Conservation (phyloP, 1,140 invertebrate species). For the Listronotus bonariensis region DNA sequence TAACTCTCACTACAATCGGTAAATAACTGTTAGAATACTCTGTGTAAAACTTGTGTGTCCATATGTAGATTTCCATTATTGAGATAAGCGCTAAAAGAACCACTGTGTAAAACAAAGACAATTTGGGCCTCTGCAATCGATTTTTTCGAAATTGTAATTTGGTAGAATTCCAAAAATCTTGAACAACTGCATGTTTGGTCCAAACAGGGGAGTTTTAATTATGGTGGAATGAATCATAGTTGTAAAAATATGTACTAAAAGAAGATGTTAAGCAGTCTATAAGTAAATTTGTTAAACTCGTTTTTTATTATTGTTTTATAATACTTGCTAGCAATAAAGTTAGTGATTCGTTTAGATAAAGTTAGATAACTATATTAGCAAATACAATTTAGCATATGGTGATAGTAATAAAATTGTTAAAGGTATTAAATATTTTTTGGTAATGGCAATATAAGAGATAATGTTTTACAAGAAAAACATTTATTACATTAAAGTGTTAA, state of each 20-base stretch:
- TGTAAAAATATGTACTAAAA: background rate
- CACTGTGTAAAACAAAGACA: conserved; percentile 6
- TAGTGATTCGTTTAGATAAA: too few species aligned
- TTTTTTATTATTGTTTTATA: too few species aligned
- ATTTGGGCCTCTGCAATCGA: conserved; percentile 7
- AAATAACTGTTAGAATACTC: conserved; percentile 28
- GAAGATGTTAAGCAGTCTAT: too few species aligned
- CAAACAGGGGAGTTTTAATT: conserved; percentile 6
- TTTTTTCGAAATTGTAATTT: conserved; percentile 22
- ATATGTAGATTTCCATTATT: conserved; percentile 27
- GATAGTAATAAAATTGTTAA: too few species aligned
- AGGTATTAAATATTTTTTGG: too few species aligned
- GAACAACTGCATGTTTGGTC: conserved; percentile 21
- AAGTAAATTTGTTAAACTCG: too few species aligned
- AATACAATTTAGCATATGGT: too few species aligned
- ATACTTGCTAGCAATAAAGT: too few species aligned
- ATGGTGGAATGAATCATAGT: background rate
- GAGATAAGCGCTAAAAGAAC: conserved; percentile 3
- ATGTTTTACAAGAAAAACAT: too few species aligned
- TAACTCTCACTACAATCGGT: conserved; percentile 16
- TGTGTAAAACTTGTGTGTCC: conserved; percentile 27
- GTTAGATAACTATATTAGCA: too few species aligned
- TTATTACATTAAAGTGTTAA: too few species aligned
- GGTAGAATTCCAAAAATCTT: conserved; percentile 27
- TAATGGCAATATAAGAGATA: too few species aligned